Conservation (phyloP, 2,797 vertebrate species). For the Halcyon chelicuti region DNA sequence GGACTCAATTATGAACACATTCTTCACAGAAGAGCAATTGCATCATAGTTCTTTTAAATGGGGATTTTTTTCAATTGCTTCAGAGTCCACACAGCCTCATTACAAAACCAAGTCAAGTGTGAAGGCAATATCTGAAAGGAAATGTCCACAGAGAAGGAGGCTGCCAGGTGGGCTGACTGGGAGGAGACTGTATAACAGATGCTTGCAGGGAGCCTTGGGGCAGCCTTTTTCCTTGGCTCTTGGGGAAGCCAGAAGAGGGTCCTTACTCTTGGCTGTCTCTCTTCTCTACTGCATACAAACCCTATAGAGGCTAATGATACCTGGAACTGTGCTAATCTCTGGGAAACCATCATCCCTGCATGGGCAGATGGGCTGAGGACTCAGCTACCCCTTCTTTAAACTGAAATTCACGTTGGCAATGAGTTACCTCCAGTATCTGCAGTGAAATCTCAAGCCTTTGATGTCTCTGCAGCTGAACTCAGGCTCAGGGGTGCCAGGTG, state of each 20-base stretch:
- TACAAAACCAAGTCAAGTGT: background rate
- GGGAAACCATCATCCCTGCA: background rate
- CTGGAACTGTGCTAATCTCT: background rate
- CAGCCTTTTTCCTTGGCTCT: background rate
- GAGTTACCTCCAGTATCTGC: background rate
- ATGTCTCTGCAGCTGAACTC: background rate
- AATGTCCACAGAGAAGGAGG: background rate
- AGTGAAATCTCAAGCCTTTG: accelerated
- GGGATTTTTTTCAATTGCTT: background rate
- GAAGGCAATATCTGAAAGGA: background rate
- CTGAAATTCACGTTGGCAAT: background rate
- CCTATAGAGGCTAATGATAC: background rate
- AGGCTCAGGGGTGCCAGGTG: background rate
- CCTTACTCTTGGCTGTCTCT: background rate
- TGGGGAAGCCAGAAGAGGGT: background rate
- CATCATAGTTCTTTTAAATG: background rate
- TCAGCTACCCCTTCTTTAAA: background rate
- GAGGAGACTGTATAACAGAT: background rate
- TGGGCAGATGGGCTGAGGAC: background rate
- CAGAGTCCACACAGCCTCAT: accelerated
- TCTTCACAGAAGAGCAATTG: background rate
- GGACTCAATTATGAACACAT: background rate
- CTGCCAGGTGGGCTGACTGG: background rate
- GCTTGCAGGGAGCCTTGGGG: background rate
- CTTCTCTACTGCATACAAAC: background rate